Evolutionary conservation across 2,113 vertebrate species (phyloP).

Genomic region (Phalacrocorax aristotelis): DNA sequence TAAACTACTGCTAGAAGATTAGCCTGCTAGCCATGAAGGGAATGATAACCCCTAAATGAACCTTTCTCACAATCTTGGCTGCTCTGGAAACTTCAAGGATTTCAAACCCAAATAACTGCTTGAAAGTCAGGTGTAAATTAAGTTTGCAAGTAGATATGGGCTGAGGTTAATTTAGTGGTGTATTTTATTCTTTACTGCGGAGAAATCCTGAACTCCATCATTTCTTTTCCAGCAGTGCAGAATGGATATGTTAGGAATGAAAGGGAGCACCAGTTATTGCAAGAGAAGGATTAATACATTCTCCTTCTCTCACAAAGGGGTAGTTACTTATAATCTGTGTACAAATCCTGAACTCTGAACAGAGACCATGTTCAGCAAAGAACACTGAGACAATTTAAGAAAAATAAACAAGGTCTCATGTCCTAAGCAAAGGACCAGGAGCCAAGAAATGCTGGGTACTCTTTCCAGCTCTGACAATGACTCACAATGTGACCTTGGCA

Average conservation of each 20-base stretch:
- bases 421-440: not conserved
- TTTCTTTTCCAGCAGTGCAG: not conserved
- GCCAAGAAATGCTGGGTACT: conserved; percentile 38
- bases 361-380: not conserved
- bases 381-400: conserved; percentile 17
- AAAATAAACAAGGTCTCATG: not conserved
- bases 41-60: conserved; percentile 42
- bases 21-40: conserved; percentile 1
- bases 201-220: not conserved
- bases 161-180: conserved; percentile 38
- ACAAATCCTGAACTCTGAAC: conserved; percentile 5
- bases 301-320: not conserved
- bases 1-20: conserved; percentile 18
- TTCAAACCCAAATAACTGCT: conserved; percentile 3
- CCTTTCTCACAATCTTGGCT: conserved; percentile 23
- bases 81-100: not conserved
- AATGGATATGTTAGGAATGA: not conserved
- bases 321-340: not conserved
- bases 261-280: conserved; percentile 6
- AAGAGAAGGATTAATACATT: not conserved
- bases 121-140: conserved; percentile 52
- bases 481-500: conserved; percentile 39
- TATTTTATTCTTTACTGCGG: not conserved
- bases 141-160: conserved; percentile 5
- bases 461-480: conserved; percentile 23